Evolutionary conservation across 2,888 invertebrate species (phyloP), one percentile per base, ranked within the genome.

Genomic region (Arenicola marina): DNA sequence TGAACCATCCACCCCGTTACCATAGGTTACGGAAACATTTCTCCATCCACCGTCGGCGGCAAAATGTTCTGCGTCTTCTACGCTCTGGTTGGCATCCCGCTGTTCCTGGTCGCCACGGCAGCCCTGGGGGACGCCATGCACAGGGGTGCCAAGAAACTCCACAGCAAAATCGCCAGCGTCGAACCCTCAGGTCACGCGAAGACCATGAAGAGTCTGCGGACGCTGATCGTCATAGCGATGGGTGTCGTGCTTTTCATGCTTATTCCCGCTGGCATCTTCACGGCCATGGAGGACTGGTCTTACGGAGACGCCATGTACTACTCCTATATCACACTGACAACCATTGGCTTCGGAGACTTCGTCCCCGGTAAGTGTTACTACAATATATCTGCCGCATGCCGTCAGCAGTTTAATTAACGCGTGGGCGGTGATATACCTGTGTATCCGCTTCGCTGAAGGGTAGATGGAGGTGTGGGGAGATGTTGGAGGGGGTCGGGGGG

Each of bases 1-100:
- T n/a, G n/a, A n/a, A n/a, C n/a, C n/a, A n/a, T n/a, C n/a, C n/a
- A n/a, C n/a, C n/a, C n/a, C n/a, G n/a, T n/a, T n/a, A n/a, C n/a
- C n/a, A n/a, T 29, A 61, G 61, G 61, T 26, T 61, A 61, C 51
- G 61, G 61, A 7, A 45, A 61, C n/a, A 28, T 51, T 18, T 21
- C 61, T 11, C 56, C 56, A 24, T 21, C 15, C n/a, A 61, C 61
- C 21, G 28, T 4, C 1, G 28, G 0, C 24, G 58, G 62, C 15
- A 51, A 54, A 4, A 44, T 51, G 54, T 31, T 51, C 58, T 59
- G 58, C 26, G 44, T 59, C 31, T 53, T 62, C 53, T 62, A 58
- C 45, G 57, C 51, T 7, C 4, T 62, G 4, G 24, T 58, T 7
- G 62, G 62, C 7, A 58, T 62, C 1, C 62, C 62, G 7, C 54